Evolutionary conservation across 2,888 invertebrate genomes (phyloP), one percentile per base, ranked within the genome.

Genomic region (Drosophila colorata): DNA sequence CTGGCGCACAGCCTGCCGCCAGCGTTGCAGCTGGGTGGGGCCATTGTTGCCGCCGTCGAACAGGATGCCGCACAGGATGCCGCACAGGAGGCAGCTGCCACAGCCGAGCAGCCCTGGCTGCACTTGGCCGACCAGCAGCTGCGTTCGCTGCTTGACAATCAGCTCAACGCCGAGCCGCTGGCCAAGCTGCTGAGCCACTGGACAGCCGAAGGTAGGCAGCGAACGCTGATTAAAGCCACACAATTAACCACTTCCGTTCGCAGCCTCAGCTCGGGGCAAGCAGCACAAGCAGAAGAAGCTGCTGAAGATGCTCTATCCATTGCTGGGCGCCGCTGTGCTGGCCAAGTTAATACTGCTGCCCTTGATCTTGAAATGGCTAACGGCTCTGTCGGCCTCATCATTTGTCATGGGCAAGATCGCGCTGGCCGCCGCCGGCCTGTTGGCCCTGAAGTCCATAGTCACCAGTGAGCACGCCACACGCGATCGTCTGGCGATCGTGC

Each of bases 281-380:
- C 77, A 89, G n/a, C 91, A 90, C 57, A 92, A 90, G 58, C 90
- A 91, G 46, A 91, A 91, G 47, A 93, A 93, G 83, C 89, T 93
- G 4, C 93, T 93, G 71, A 95, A 94, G 80, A 93, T 93, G 74
- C 89, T 95, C 58, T 90, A 95, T 71, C 95, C 95, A 0, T 52
- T 96, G 68, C 90, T 96, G 16, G 78, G 95, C 18, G 95, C 95
- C 0, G 92, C 95, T 23, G 83, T 95, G 16, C 92, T 95, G 51
- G 94, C 95, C 1, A 95, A 95, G 89, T 93, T 95, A 35, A 90
- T 96, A 2, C 80, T 96, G 8, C 91, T 96, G 48, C 96, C 96
- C 0, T 91, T 95, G 35, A 94, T 95, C 0, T 89, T 96, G 55
- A 96, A 96, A 83, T 93, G 94, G 1, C 90, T 96, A 69, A 95